Conservation (phyloP, 2,797 vertebrate species). For the Thalassophryne amazonica region DNA sequence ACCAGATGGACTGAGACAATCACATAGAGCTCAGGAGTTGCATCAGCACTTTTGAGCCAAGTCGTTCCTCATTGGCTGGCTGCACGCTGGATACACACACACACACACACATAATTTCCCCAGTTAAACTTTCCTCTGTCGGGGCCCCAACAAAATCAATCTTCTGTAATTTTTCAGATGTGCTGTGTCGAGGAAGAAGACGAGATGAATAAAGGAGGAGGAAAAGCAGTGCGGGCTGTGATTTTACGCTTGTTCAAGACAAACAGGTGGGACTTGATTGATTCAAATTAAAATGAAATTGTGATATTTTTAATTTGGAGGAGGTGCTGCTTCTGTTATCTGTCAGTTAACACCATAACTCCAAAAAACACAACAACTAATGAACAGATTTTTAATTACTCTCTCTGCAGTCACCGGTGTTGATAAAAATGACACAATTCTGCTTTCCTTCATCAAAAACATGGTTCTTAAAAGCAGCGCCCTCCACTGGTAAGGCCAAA, state of each 20-base stretch:
- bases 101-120: constrained; percentile 20
- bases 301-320: too few species aligned
- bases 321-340: too few species aligned
- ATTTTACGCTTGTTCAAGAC: neutral
- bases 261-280: neutral
- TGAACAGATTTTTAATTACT: too few species aligned
- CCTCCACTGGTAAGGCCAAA: too few species aligned
- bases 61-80: constrained; percentile 23
- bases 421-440: too few species aligned
- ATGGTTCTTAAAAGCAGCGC: too few species aligned
- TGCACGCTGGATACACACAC: neutral
- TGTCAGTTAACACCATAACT: too few species aligned
- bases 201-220: neutral
- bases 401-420: too few species aligned
- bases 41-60: constrained; percentile 47
- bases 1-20: constrained; percentile 61
- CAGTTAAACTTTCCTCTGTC: constrained; percentile 42
- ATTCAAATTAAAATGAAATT: too few species aligned
- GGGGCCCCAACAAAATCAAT: constrained; percentile 55
- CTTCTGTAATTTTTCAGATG: constrained; percentile 46
- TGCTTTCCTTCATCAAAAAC: too few species aligned
- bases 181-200: neutral
- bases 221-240: neutral
- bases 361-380: too few species aligned
- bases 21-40: constrained; percentile 35